These are phyloP conservation scores for Trachymyrmex cornetzi DNA, from an alignment of 1,140 invertebrate genomes.

Conservation along the genomic window DNA sequence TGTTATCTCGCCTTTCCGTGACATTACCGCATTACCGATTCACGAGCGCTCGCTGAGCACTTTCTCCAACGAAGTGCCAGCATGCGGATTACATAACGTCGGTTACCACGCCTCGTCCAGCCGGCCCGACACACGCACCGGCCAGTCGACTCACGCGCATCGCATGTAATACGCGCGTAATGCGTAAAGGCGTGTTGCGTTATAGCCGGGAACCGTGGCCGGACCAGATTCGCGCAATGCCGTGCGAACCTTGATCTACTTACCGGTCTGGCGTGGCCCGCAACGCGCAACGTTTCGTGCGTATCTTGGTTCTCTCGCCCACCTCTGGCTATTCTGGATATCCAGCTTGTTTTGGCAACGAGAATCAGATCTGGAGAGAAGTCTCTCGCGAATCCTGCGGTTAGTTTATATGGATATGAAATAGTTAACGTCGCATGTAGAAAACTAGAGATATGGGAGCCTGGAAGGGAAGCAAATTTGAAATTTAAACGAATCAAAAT, in stretches of 20 bases:
- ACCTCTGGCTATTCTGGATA: neutral
- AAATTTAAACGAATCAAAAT: neutral
- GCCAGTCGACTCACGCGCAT: conserved; percentile 63
- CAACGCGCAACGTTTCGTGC: too few species aligned
- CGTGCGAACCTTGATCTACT: conserved; percentile 81
- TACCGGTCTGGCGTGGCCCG: conserved; percentile 66
- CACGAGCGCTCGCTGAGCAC: conserved; percentile 65
- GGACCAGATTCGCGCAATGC: conserved; percentile 78
- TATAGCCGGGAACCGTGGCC: conserved; percentile 68
- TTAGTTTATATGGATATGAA: neutral
- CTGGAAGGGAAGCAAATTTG: neutral
- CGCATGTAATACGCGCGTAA: conserved; percentile 73
- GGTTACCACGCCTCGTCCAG: conserved; percentile 73
- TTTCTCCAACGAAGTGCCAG: conserved; percentile 73
- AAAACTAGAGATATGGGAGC: neutral
- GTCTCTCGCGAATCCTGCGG: neutral
- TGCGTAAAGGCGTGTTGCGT: conserved; percentile 70
- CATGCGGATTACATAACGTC: conserved; percentile 68
- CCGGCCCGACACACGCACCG: conserved; percentile 9
- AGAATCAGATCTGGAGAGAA: conserved; percentile 20
- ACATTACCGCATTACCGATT: conserved; percentile 52
- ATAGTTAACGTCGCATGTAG: neutral
- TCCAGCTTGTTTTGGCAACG: neutral
- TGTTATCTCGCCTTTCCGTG: conserved; percentile 49
- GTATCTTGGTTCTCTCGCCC: neutral